Evolutionary conservation across 2,888 invertebrate genomes (phyloP).

Genomic region (Monochamus alternatus): DNA sequence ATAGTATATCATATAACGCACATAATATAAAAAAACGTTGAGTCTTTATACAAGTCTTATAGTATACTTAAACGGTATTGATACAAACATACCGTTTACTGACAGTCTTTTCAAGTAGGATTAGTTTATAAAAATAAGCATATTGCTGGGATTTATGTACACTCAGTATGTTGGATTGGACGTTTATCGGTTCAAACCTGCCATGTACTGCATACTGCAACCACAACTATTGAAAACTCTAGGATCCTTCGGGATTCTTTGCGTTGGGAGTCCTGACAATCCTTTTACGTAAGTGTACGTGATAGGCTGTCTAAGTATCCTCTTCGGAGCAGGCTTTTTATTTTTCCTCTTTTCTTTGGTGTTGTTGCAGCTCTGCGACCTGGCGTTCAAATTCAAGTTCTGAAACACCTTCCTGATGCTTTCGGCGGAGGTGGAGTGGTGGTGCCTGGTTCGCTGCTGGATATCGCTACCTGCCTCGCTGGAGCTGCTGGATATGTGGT

Average conservation of each 20-base stretch:
- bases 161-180: constrained; percentile 5
- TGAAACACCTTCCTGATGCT: constrained; percentile 83
- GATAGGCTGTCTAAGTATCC: constrained; percentile 85
- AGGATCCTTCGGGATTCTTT: constrained; percentile 80
- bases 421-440: constrained; percentile 73
- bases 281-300: constrained; percentile 87
- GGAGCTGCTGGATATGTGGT: constrained; percentile 73
- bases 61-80: constrained; percentile 39
- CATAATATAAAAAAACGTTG: constrained; percentile 45
- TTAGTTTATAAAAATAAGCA: constrained; percentile 42
- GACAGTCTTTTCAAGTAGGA: constrained; percentile 51
- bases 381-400: constrained; percentile 76
- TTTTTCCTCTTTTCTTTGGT: constrained; percentile 69
- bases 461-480: constrained; percentile 78
- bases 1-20: constrained; percentile 36
- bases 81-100: constrained; percentile 27
- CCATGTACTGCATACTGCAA: constrained; percentile 66
- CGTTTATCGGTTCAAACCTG: constrained; percentile 65
- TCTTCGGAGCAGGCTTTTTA: constrained; percentile 80
- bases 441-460: constrained; percentile 66
- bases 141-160: constrained; percentile 46
- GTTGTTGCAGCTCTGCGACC: constrained; percentile 79
- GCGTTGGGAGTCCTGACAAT: constrained; percentile 86
- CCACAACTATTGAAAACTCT: constrained; percentile 59
- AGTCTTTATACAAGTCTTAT: constrained; percentile 37